These are phyloP conservation scores for Sinocyclocheilus anshuiensis DNA, from an alignment of 2,113 vertebrate genomes.

Conservation along the genomic window DNA sequence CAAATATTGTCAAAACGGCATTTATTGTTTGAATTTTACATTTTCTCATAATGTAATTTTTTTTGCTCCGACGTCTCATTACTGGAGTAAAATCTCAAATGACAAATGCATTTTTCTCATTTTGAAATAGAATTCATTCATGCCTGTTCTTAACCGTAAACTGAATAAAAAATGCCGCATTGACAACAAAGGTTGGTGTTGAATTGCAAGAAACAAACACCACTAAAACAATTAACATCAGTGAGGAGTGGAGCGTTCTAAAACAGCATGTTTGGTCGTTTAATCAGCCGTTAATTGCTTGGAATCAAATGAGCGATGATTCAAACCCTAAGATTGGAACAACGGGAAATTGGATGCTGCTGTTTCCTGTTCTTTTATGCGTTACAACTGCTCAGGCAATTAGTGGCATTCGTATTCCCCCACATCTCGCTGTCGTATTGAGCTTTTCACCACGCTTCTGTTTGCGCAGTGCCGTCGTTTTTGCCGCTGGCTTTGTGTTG, in stretches of 20 bases:
- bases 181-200: background rate
- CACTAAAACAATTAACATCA: background rate
- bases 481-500: background rate
- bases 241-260: background rate
- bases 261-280: background rate
- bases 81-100: too few species aligned
- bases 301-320: background rate
- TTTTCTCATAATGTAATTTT: too few species aligned
- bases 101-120: too few species aligned
- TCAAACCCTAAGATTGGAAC: background rate
- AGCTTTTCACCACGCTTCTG: background rate
- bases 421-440: background rate
- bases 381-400: background rate
- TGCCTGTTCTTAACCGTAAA: background rate
- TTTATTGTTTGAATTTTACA: too few species aligned
- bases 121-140: too few species aligned
- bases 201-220: background rate
- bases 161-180: background rate
- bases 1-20: too few species aligned
- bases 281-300: background rate
- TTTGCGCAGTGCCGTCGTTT: background rate
- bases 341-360: background rate
- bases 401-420: background rate
- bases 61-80: too few species aligned
- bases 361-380: slow-evolving; percentile 13